Percentiles rank a stretch among this genome's conserved stretches.
phyloP scores from a whole-genome alignment of 2,888 invertebrate genomes.

The Pomacea canaliculata region DNA sequence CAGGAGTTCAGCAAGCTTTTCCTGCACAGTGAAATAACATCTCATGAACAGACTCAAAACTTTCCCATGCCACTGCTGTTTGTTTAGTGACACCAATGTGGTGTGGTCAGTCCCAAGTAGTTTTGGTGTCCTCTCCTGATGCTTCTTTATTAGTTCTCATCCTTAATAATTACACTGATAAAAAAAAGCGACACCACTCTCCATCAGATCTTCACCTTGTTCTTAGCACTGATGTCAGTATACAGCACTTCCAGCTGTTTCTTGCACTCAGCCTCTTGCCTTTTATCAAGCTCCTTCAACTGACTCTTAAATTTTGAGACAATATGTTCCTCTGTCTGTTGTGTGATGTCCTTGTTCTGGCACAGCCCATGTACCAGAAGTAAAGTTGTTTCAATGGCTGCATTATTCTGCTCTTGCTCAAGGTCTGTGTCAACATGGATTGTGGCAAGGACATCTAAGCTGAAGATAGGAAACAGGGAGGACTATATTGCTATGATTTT shows the following conservation, averaged over 20 bases:
- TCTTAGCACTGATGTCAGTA: slow-evolving; percentile 59
- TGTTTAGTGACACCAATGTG: too few relatives aligned
- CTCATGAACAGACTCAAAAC: neutral
- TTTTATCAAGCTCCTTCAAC: slow-evolving; percentile 50
- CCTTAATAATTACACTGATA: too few relatives aligned
- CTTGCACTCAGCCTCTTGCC: slow-evolving; percentile 54
- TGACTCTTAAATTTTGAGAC: slow-evolving; percentile 31
- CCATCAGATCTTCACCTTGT: slow-evolving; percentile 48
- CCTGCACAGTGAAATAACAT: slow-evolving; percentile 28
- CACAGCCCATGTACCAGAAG: slow-evolving; percentile 53
- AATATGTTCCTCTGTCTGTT: slow-evolving; percentile 45
- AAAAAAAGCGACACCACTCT: too few relatives aligned
- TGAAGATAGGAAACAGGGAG: slow-evolving; percentile 28
- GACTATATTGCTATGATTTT: too few relatives aligned
- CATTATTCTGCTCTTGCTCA: slow-evolving; percentile 61
- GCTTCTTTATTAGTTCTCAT: too few relatives aligned
- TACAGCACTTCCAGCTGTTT: slow-evolving; percentile 56
- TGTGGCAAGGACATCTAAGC: slow-evolving; percentile 60
- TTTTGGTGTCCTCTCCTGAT: too few relatives aligned
- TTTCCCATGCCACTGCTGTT: too few relatives aligned
- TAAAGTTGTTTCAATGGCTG: slow-evolving; percentile 49
- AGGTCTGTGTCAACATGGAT: slow-evolving; percentile 60
- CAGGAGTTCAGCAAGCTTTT: slow-evolving; percentile 37
- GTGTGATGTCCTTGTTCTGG: slow-evolving; percentile 59
- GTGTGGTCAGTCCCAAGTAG: too few relatives aligned